Percentiles rank a stretch among this genome's conserved stretches.
These are phyloP conservation scores for Nymphalis polychloros DNA, from an alignment of 2,888 invertebrate genomes.

Conservation along the genomic window DNA sequence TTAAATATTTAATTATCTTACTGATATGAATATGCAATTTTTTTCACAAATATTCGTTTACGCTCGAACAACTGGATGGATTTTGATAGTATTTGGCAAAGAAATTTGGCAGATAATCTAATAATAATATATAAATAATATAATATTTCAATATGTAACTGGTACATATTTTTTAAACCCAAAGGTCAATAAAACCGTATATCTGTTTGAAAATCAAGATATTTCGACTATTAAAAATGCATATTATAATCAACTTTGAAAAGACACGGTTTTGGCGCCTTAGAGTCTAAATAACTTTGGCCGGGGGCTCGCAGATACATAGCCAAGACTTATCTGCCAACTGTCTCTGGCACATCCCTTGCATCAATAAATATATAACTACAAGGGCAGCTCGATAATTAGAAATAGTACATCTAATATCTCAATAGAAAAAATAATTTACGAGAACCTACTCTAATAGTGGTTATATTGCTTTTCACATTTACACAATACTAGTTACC, in stretches of 20 bases:
- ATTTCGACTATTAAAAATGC: neutral
- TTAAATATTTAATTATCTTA: too few species aligned
- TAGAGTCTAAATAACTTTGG: constrained; percentile 74
- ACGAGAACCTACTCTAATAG: too few species aligned
- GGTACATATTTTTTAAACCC: too few species aligned
- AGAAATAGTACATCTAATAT: constrained; percentile 41
- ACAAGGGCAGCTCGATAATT: constrained; percentile 59
- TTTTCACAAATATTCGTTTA: neutral
- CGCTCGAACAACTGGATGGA: too few species aligned
- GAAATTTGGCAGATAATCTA: too few species aligned
- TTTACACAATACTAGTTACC: too few species aligned
- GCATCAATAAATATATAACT: constrained; percentile 52
- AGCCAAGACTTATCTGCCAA: constrained; percentile 68
- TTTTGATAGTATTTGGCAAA: too few species aligned
- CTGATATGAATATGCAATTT: neutral
- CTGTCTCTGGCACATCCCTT: constrained; percentile 66
- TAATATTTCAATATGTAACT: too few species aligned
- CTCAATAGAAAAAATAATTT: neutral
- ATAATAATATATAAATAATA: too few species aligned
- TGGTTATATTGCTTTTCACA: too few species aligned
- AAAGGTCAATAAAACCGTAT: too few species aligned
- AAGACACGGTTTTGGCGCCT: constrained; percentile 61
- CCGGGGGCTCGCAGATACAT: constrained; percentile 48
- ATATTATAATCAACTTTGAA: constrained; percentile 16
- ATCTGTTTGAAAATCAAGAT: neutral